Base-by-base conservation (phyloP, 2,113 vertebrate species). In the Pseudopodoces humilis region DNA sequence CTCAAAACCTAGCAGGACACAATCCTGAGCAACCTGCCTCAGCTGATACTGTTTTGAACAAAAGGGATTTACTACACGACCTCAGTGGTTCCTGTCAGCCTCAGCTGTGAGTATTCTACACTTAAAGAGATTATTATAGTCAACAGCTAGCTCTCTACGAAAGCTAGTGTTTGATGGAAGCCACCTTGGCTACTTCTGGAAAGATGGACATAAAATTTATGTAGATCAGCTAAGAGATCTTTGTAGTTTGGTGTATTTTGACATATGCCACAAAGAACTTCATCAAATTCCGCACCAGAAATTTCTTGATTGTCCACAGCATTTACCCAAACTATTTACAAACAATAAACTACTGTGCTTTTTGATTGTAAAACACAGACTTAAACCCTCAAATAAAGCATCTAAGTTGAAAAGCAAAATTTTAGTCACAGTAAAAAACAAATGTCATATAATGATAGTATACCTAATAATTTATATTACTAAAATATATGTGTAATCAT, bases 121-220 rank as follows among this genome's bases (percentile, higher is more conserved):
- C 90, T 98, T 88, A 98, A 98, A 10, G 98, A 98, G 12, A 37
- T 52, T 11, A 65, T 98, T 76, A 37, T 64, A 59, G 76, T 70
- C 27, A 99, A 98, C 60, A 35, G 4, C 6, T 98, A 35, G 4
- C 6, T 98, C 98, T 37, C 94, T 99, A 63, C 65, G 92, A 46
- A 98, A 98, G 60, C 96, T 98, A 13, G 96, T 85, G 49, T 98
- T 99, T 86, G 19, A 95, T 56, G 6, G 95, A 2, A 99, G 99
- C 37, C 1, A 83, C 15, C 71, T 99, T 10, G 97, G 97, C 22
- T 95, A 37, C 27, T 94, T 98, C 90, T 98, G 98, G 98, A 98
- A 97, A 83, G 46, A 83, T 11, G 85, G 39, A 7, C 95, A 98
- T n/a, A 2, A 13, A 9, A 69, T 91, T 0, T 98, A 98, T 3